phyloP scores from a whole-genome alignment of 2,797 vertebrate species.

The Lithobates sylvaticus region DNA sequence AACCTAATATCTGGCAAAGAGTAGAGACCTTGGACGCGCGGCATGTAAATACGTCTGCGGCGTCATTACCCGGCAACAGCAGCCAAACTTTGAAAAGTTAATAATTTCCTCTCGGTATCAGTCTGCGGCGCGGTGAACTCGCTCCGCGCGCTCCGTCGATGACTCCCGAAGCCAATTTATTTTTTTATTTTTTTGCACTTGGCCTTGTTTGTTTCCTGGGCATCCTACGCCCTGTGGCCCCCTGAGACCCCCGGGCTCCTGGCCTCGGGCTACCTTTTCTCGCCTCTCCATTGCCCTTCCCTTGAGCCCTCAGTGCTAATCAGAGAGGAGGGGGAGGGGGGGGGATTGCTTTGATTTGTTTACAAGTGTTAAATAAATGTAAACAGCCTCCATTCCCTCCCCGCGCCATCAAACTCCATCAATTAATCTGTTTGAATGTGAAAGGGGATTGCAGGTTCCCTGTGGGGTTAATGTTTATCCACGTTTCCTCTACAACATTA shows the following conservation, averaged over 20 bases:
- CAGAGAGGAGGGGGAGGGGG: background rate
- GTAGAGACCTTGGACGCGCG: no score
- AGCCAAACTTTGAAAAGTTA: no score
- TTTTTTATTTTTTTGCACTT: background rate
- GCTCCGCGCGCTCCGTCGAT: no score
- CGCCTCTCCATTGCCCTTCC: slow-evolving; percentile 9
- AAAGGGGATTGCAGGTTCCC: slow-evolving; percentile 64
- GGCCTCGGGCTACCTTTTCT: background rate
- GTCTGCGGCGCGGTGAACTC: no score
- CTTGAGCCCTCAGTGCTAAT: background rate
- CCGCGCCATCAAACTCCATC: slow-evolving; percentile 55
- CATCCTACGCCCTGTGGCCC: background rate
- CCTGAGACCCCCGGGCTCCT: background rate
- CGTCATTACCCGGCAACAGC: no score
- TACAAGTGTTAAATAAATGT: slow-evolving; percentile 64
- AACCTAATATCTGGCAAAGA: no score
- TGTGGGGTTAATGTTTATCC: slow-evolving; percentile 62
- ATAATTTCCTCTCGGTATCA: no score
- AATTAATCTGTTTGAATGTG: slow-evolving; percentile 62
- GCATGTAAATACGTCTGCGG: no score
- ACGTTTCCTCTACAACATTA: slow-evolving; percentile 49
- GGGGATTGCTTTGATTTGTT: slow-evolving; percentile 55
- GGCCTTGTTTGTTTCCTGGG: background rate
- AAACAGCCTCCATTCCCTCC: slow-evolving; percentile 58
- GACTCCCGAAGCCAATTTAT: no score